Percentiles rank a stretch among this genome's conserved stretches.
Conservation (phyloP, 2,113 vertebrate species). For the Psophia crepitans region DNA sequence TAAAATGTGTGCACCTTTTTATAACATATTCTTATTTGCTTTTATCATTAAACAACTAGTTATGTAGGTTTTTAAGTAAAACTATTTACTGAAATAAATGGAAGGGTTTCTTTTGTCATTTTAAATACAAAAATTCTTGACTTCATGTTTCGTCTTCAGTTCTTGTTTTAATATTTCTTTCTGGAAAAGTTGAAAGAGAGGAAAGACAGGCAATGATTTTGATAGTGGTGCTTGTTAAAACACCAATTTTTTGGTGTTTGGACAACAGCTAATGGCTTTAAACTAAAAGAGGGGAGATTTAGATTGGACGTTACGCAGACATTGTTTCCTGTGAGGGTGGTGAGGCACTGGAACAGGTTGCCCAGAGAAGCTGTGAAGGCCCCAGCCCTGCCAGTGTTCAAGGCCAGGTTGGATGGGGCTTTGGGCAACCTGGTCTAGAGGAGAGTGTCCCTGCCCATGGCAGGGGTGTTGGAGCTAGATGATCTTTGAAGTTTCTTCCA, state of each 20-base stretch:
- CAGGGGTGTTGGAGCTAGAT: no score
- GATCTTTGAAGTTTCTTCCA: no score
- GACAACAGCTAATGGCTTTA: no score
- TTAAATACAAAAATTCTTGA: background rate
- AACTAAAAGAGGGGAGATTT: no score
- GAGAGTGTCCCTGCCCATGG: no score
- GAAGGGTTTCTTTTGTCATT: background rate
- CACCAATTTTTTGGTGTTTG: background rate
- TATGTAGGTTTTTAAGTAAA: background rate
- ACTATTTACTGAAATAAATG: background rate
- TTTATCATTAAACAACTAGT: background rate
- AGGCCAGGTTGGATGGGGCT: no score
- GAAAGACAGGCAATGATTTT: background rate
- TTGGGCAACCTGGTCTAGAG: no score
- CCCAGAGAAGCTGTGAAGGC: no score
- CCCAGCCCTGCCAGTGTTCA: no score
- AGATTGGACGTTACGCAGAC: no score
- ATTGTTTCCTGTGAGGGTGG: no score
- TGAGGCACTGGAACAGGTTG: no score
- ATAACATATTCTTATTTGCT: background rate
- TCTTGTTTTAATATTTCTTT: background rate
- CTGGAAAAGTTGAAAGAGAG: background rate
- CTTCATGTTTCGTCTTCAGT: background rate
- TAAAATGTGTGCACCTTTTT: background rate
- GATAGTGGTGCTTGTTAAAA: background rate